Base-by-base conservation (phyloP, 1,140 invertebrate species). In the Drosophila seguyi region DNA sequence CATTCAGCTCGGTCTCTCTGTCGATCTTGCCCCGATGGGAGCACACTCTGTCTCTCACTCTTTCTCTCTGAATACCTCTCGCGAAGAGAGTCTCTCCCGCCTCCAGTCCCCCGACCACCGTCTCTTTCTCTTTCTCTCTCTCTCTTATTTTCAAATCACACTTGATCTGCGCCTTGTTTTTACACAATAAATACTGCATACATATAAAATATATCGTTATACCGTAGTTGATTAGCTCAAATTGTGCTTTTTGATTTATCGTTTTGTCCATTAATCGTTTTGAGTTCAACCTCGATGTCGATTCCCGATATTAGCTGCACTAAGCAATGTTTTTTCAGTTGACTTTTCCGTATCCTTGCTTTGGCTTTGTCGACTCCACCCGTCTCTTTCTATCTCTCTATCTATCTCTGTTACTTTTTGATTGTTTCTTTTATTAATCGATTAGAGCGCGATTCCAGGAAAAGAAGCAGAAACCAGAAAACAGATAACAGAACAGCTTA, bases 171-270 rank as follows among this genome's bases (percentile, higher is more conserved):
- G 45, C 47, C 45, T 69, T 69, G 29, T 44, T 69, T 75, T 76
- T 76, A 63, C 61, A 56, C 58, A 57, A 75, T 65, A 55, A 65
- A 52, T 75, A 75, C 56, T 75, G 73, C 73, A 75, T 57, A 52
- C 39, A 75, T 42, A 34, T 65, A 63, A n/a, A n/a, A 69, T 69
- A 69, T 47, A 69, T 48, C 25, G 25, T 75, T 75, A 44, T 55
- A 45, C 29, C 10, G 69, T 72, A 72, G 69, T 41, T 72, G 18
- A 50, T 72, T 72, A 72, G 69, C 36, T 59, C 7, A 58, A 48
- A 71, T 47, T 72, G 42, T 39, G 50, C 27, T 59, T 52, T 52
- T 52, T 68, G 10, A 68, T 34, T 59, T 72, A 39, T 72, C 10
- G 13, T 41, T 71, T 53, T 52, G 31, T 55, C 34, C 34, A 41